phyloP scores from a whole-genome alignment of 2,797 vertebrate genomes.

The Anolis apletophallus region DNA sequence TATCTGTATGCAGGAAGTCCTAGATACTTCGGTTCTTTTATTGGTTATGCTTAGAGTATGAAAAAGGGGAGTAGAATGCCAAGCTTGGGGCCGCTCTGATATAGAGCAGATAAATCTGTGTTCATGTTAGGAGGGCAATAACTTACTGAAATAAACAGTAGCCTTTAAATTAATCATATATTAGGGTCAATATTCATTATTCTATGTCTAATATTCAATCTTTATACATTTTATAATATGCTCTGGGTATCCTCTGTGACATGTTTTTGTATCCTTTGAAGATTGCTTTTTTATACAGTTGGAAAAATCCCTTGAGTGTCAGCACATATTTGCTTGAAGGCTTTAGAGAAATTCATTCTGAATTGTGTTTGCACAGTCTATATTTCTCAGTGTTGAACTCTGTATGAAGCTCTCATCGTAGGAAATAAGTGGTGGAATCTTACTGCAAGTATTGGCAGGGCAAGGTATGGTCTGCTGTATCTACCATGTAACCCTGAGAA shows the following conservation, averaged over 20 bases:
- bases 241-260: rapidly evolving
- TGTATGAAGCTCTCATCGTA: not conserved
- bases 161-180: slow-evolving; percentile 47
- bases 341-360: slow-evolving; percentile 55
- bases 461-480: not conserved
- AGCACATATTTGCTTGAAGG: slow-evolving; percentile 46
- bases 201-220: not conserved
- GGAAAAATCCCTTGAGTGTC: slow-evolving; percentile 17
- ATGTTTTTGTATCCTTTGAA: slow-evolving; percentile 23
- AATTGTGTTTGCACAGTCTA: slow-evolving; percentile 23
- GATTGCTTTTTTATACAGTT: slow-evolving; percentile 47
- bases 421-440: not conserved
- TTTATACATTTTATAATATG: slow-evolving; percentile 23
- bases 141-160: slow-evolving; percentile 44
- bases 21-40: not conserved
- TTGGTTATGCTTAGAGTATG: not conserved
- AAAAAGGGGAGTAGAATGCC: not conserved
- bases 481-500: not conserved
- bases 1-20: not conserved
- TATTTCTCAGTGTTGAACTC: slow-evolving; percentile 40
- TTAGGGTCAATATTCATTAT: not conserved
- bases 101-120: slow-evolving; percentile 39
- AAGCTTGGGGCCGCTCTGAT: not conserved
- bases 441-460: not conserved
- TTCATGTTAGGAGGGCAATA: slow-evolving; percentile 2